phyloP scores from a whole-genome alignment of 2,797 vertebrate genomes.

The Anniella stebbinsi region DNA sequence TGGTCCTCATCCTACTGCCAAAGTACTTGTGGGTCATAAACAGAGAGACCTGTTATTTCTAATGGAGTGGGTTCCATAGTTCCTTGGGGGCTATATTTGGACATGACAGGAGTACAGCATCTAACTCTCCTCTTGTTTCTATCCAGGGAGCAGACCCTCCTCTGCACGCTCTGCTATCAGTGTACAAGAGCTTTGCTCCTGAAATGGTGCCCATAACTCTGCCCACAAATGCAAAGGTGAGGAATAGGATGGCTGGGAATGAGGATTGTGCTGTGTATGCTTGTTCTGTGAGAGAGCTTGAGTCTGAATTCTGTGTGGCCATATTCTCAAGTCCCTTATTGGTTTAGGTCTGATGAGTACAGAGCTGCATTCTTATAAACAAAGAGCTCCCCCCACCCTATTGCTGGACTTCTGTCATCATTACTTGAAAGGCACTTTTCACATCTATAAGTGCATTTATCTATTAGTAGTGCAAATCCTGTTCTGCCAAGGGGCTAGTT shows the following conservation, averaged over 20 bases:
- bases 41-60: not conserved
- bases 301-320: slow-evolving; percentile 5
- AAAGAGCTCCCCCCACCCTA: too few relatives aligned
- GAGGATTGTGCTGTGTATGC: slow-evolving; percentile 19
- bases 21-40: not conserved
- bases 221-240: slow-evolving; percentile 86
- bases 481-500: too few relatives aligned
- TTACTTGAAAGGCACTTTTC: not conserved
- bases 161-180: slow-evolving; percentile 87
- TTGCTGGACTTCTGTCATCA: too few relatives aligned
- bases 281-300: not conserved
- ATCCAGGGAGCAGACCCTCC: slow-evolving; percentile 88
- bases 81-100: slow-evolving; percentile 12
- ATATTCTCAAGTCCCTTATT: slow-evolving; percentile 22
- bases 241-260: slow-evolving; percentile 50
- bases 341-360: slow-evolving; percentile 9
- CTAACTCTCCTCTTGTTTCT: slow-evolving; percentile 49
- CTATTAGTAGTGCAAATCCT: too few relatives aligned
- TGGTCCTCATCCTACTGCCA: not conserved
- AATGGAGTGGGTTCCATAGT: not conserved
- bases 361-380: slow-evolving; percentile 10
- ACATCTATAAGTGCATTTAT: too few relatives aligned
- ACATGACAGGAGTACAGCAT: slow-evolving; percentile 12
- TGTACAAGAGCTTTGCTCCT: slow-evolving; percentile 92
- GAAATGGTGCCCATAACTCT: slow-evolving; percentile 87